Percentiles rank a stretch among this genome's conserved stretches.
Conservation (phyloP, 2,797 vertebrate genomes). For the Gadopsis bispinosus region DNA sequence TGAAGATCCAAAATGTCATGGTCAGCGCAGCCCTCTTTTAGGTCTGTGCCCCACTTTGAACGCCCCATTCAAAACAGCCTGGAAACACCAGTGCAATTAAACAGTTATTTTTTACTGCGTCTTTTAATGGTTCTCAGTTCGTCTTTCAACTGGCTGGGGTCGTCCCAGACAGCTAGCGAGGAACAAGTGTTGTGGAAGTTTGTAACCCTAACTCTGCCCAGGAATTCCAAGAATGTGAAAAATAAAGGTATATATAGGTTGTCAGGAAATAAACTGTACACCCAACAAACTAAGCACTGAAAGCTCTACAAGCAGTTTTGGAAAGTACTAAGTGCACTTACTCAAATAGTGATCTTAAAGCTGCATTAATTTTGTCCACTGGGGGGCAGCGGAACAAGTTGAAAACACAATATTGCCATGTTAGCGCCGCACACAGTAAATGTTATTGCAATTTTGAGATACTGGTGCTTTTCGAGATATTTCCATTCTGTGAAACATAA, state of each 20-base stretch:
- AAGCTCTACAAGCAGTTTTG: neutral
- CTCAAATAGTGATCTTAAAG: neutral
- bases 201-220: conserved; percentile 52
- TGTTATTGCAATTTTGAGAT: neutral
- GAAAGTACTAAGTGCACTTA: neutral
- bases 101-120: conserved; percentile 13
- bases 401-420: neutral
- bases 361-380: conserved; percentile 36
- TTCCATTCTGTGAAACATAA: neutral
- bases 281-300: too few species aligned
- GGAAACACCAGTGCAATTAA: neutral
- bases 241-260: neutral
- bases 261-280: neutral
- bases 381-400: conserved; percentile 35
- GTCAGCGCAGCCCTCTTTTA: conserved; percentile 11
- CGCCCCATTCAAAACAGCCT: neutral
- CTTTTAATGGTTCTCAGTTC: conserved; percentile 20
- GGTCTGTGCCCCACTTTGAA: conserved; percentile 2
- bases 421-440: neutral
- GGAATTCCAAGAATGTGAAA: conserved; percentile 52
- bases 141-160: conserved; percentile 4
- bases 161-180: neutral
- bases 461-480: neutral
- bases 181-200: conserved; percentile 63
- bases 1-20: neutral